Base-by-base conservation (phyloP, 1,140 invertebrate species). In the Mamestra configurata region DNA sequence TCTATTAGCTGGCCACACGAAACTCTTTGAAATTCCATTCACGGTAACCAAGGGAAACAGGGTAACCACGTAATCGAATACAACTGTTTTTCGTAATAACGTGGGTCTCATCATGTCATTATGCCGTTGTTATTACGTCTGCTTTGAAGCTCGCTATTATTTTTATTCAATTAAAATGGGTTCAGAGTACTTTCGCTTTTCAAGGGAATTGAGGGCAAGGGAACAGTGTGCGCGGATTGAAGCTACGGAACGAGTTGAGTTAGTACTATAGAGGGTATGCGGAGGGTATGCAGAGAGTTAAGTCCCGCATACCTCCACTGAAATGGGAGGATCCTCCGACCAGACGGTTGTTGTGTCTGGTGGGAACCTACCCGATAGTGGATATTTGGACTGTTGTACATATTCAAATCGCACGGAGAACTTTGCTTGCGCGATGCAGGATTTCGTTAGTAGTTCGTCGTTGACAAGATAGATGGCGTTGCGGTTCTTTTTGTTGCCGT, bases 21-120 rank as follows among this genome's bases (percentile, higher is more conserved):
- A 24, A n/a, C 66, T 70, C 22, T 46, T 49, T 43, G 22, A 5
- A n/a, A 70, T 70, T 70, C 66, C 6, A 40, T 7, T 22, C 66
- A 70, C 22, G 43, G 5, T 15, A 35, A 64, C 6, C 8, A 31
- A 24, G 18, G 61, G 18, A 10, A 8, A 37, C 18, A n/a, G 4
- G 13, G 15, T 0, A 40, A 7, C 46, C 61, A 20, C 18, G 35
- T 49, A 70, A 70, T 70, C 66, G 22, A 49, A 49, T 70, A 20
- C 6, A 22, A 70, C 40, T 70, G 66, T 70, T 70, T 70, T 46
- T 70, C 66, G 49, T 70, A 70, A 70, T 70, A 70, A 70, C 22
- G 27, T 49, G 66, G 37, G 27, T 46, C 40, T 46, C 66, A 46
- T 70, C 66, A 70, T 70, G 20, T 49, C 66, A 70, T 49, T 70